These are phyloP conservation scores for Epinephelus fuscoguttatus DNA, from an alignment of 2,113 vertebrate species.

Conservation along the genomic window DNA sequence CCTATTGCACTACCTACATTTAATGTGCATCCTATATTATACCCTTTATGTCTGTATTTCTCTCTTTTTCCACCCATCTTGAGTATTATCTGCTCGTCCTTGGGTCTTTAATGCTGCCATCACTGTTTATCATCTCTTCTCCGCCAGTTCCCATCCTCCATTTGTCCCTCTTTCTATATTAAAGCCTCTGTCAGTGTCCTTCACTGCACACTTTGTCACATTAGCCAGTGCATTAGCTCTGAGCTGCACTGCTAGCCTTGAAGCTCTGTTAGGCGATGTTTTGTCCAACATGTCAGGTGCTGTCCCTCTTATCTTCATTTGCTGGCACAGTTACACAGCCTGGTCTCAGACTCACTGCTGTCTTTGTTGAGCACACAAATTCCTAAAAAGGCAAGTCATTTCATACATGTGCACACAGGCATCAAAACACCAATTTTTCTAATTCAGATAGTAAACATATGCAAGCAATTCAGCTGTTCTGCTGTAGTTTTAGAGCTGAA, in stretches of 20 bases:
- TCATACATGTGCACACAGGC: neutral
- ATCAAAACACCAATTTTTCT: neutral
- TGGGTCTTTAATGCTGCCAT: conserved; percentile 62
- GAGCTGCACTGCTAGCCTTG: conserved; percentile 35
- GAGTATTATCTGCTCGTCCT: conserved; percentile 57
- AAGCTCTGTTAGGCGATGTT: conserved; percentile 12
- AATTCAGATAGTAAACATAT: neutral
- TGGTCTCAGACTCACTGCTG: neutral
- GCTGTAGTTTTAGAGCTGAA: neutral
- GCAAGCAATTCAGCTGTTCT: neutral
- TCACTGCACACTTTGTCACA: conserved; percentile 61
- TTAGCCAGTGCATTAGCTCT: conserved; percentile 67
- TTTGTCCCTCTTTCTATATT: conserved; percentile 45
- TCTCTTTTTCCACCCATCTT: conserved; percentile 32
- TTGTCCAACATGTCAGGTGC: conserved; percentile 31
- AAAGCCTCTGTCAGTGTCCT: conserved; percentile 20
- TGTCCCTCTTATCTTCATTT: neutral
- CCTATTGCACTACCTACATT: conserved; percentile 16
- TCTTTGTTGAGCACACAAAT: conserved; percentile 1
- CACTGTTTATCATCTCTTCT: conserved; percentile 72
- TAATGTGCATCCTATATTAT: conserved; percentile 12
- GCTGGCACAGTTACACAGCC: neutral
- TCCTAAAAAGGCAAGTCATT: neutral
- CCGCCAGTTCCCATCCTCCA: conserved; percentile 56
- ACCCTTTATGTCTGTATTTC: neutral